A percentile compares a stretch with the other conserved stretches of the same genome.
These are phyloP conservation scores for Ptychodera flava DNA, from an alignment of 35 echinoderm and acorn worm genomes.

Conservation along the genomic window DNA sequence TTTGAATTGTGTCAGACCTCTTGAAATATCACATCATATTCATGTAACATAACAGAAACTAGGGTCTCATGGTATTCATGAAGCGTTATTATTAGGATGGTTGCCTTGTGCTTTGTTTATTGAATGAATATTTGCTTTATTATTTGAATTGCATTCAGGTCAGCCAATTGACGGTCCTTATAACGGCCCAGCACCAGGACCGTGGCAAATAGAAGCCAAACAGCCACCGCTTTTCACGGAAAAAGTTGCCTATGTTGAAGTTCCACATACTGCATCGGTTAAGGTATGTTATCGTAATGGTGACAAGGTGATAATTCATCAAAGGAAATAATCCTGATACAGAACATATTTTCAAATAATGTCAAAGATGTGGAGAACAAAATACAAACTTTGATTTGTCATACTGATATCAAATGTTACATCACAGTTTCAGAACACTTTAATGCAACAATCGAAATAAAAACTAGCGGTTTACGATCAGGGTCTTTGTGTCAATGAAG, in stretches of 20 bases:
- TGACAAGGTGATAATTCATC: background rate
- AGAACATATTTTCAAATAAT: background rate
- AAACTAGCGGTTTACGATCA: too few relatives aligned
- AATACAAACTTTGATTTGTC: background rate
- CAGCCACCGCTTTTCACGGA: conserved; percentile 53
- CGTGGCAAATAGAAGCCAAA: conserved; percentile 62
- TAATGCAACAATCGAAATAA: background rate
- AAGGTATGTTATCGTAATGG: conserved; percentile 53
- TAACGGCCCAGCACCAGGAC: conserved; percentile 84
- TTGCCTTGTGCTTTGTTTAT: too few relatives aligned
- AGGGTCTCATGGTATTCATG: too few relatives aligned
- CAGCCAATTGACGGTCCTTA: conserved; percentile 78
- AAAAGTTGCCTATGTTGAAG: conserved; percentile 45
- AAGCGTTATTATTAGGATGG: too few relatives aligned
- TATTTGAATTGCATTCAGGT: conserved; percentile 41
- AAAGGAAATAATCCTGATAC: background rate
- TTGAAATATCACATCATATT: too few relatives aligned
- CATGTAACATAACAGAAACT: too few relatives aligned
- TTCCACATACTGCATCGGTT: conserved; percentile 92
- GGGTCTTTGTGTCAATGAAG: too few relatives aligned
- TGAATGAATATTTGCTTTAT: background rate
- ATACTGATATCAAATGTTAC: background rate
- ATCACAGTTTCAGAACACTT: background rate
- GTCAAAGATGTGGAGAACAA: background rate
- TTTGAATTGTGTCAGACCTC: too few relatives aligned